These are phyloP conservation scores for Hofmannophila pseudospretella DNA, from an alignment of 2,888 invertebrate species.

Conservation along the genomic window DNA sequence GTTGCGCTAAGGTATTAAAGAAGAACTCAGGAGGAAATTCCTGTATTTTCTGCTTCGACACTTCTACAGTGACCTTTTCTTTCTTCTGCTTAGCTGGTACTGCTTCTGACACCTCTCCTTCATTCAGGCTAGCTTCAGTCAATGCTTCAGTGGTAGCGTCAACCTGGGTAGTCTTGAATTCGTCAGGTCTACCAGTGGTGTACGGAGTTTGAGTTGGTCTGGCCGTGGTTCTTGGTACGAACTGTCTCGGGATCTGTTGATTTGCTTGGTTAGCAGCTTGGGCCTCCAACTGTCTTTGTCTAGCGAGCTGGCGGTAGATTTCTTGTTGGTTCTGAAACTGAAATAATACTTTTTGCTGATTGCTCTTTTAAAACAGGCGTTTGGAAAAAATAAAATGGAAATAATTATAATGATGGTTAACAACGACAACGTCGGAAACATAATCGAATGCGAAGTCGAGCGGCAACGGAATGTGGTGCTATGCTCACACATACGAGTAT, in stretches of 20 bases:
- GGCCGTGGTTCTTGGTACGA: constrained; percentile 36
- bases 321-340: constrained; percentile 62
- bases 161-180: constrained; percentile 22
- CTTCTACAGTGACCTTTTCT: constrained; percentile 53
- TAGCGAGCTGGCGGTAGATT: constrained; percentile 49
- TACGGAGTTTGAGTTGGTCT: constrained; percentile 30
- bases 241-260: constrained; percentile 44
- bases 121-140: constrained; percentile 28
- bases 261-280: constrained; percentile 26
- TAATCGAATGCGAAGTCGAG: no score
- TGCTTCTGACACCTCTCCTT: constrained; percentile 43
- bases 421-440: no score
- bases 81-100: constrained; percentile 27
- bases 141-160: constrained; percentile 45
- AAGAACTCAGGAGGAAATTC: constrained; percentile 63
- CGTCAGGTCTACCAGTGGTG: constrained; percentile 29
- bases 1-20: constrained; percentile 52
- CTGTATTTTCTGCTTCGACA: constrained; percentile 58
- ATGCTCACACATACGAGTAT: no score
- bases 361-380: no score
- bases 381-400: no score
- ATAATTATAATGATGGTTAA: no score
- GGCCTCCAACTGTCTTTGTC: constrained; percentile 52
- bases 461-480: no score
- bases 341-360: no score